Evolutionary conservation across 2,113 vertebrate genomes (phyloP), one percentile per base, ranked within the genome.

Genomic region (Vicugna pacos): DNA sequence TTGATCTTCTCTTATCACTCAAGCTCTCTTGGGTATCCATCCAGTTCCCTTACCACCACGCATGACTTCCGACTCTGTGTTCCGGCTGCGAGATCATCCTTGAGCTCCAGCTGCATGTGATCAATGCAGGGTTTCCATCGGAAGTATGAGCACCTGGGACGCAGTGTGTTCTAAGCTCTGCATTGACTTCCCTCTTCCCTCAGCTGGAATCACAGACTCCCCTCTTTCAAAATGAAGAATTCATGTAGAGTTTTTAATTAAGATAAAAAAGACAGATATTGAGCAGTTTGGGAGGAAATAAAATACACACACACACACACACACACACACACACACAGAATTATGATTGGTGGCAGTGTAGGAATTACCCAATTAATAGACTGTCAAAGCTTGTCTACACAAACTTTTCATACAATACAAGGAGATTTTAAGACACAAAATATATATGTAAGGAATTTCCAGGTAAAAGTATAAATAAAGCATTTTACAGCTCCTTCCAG

Each of bases 251-350:
- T 89, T 95, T 95, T 75, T 22, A 89, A 35, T 54, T 80, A 65
- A 67, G 79, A 82, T 64, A 28, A 24, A 62, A 91, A 91, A 65
- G 35, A 64, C 28, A 92, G 35, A 42, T 67, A 65, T 46, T 52
- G 48, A 83, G 13, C n/a, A 60, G 50, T 54, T 94, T 95, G 38
- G 52, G 62, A 76, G 58, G 76, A 89, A 94, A 22, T 81, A 72
- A 89, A 70, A 69, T 42, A 42, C 38, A 42, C 46, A 79, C 38
- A 76, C 69, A 82, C 15, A 48, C 67, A 84, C 72, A 48, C 9
- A 17, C 24, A 64, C 65, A 64, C 48, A 72, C 10, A 1, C n/a
- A 48, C 11, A 38, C 38, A 48, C 26, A 67, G 50, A 93, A 56
- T 69, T 84, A 85, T 20, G 32, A 5, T n/a, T 69, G 26, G 24